These are phyloP conservation scores for Aleadryas rufinucha DNA, from an alignment of 2,113 vertebrate species.

Conservation along the genomic window DNA sequence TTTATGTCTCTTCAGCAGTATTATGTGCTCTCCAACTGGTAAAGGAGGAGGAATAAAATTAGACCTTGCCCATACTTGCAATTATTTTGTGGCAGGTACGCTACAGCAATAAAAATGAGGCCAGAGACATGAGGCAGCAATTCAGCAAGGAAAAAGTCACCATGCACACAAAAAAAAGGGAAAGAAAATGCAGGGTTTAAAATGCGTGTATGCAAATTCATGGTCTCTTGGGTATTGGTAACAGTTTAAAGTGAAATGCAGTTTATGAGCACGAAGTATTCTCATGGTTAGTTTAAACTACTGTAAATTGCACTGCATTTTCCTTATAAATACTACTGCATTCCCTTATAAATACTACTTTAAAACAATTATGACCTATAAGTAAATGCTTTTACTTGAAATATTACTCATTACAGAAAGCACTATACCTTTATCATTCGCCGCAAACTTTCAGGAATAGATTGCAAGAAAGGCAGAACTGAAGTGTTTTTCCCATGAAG, in stretches of 20 bases:
- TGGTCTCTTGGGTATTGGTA: background rate
- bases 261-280: background rate
- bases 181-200: background rate
- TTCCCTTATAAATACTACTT: slow-evolving; percentile 2
- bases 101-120: background rate
- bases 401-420: background rate
- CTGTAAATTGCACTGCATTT: slow-evolving; percentile 4
- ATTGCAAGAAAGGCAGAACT: background rate
- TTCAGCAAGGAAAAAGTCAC: background rate
- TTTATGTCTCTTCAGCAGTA: background rate
- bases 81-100: background rate
- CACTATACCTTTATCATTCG: background rate
- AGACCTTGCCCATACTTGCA: background rate
- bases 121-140: background rate
- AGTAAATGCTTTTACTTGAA: slow-evolving; percentile 30
- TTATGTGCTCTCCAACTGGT: background rate
- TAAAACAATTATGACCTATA: slow-evolving; percentile 34
- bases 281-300: slow-evolving; percentile 13
- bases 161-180: background rate
- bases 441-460: background rate
- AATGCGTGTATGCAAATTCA: slow-evolving; percentile 5
- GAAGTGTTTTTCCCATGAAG: background rate
- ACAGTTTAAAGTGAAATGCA: slow-evolving; percentile 28
- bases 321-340: background rate
- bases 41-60: background rate